A percentile compares a stretch with the other conserved stretches of the same genome.
phyloP scores from a whole-genome alignment of 2,797 vertebrate genomes.

The Serranus cabrilla region DNA sequence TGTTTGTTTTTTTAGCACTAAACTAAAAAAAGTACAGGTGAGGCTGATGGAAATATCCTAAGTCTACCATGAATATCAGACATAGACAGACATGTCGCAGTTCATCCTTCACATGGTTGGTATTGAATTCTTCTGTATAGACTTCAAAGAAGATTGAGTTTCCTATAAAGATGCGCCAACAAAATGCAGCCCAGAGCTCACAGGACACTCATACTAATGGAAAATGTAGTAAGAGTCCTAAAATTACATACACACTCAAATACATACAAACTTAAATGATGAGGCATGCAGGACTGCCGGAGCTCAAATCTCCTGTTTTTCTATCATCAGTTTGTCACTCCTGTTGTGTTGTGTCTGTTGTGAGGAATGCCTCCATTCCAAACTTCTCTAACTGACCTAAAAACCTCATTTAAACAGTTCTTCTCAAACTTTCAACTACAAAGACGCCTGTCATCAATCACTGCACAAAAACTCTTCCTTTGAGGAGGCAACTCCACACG shows the following conservation, averaged over 20 bases:
- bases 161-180: neutral
- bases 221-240: too few species aligned
- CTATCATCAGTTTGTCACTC: neutral
- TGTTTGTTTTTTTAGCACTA: too few species aligned
- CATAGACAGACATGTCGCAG: neutral
- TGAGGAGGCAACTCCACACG: neutral
- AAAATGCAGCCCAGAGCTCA: neutral
- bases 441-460: slow-evolving; percentile 36
- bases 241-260: neutral
- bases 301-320: neutral
- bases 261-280: neutral
- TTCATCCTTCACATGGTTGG: neutral
- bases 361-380: neutral
- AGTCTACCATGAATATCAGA: too few species aligned
- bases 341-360: neutral
- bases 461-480: neutral
- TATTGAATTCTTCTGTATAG: neutral
- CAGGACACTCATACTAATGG: neutral
- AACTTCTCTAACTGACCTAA: slow-evolving; percentile 16
- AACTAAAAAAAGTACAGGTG: too few species aligned
- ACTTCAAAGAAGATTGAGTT: neutral
- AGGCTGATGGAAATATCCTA: too few species aligned
- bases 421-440: slow-evolving; percentile 21
- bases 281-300: neutral
- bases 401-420: slow-evolving; percentile 37